Evolutionary conservation across 2,113 vertebrate genomes (phyloP).

Genomic region (Falco punctatus): DNA sequence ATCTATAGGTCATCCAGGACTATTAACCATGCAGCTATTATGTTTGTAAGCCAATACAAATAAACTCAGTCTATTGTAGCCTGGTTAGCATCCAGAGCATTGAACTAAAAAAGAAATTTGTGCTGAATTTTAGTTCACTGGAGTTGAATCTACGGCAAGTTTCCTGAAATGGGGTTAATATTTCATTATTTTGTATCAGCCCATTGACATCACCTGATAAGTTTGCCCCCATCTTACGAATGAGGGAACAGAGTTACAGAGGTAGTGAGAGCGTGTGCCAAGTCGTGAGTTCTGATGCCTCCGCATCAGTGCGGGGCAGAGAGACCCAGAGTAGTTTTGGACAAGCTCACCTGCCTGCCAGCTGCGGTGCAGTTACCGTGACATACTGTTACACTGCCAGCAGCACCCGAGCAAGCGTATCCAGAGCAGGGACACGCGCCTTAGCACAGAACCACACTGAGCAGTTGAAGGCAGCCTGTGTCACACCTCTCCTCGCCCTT

Average conservation of each 20-base stretch:
- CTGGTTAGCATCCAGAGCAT: not conserved
- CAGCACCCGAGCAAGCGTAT: not conserved
- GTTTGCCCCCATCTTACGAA: not conserved
- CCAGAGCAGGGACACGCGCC: not conserved
- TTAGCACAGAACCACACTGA: fast-evolving
- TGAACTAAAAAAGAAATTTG: not conserved
- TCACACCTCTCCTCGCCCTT: not conserved
- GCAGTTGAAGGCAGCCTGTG: not conserved
- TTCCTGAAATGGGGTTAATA: not conserved
- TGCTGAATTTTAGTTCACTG: not conserved
- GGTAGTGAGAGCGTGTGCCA: not conserved
- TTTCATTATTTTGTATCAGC: not conserved
- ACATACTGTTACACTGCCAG: not conserved
- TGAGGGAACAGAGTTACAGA: not conserved
- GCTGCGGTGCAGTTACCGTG: not conserved
- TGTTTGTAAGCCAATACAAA: not conserved
- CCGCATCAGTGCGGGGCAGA: not conserved
- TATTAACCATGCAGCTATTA: not conserved
- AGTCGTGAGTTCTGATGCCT: fast-evolving
- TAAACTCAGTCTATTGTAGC: not conserved
- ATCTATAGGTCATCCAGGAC: not conserved
- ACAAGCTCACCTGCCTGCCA: not conserved
- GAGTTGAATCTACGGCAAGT: not conserved
- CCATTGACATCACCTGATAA: not conserved
- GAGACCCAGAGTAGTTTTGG: not conserved